Conservation (phyloP, 2,113 vertebrate species). For the Salvelinus namaycush region DNA sequence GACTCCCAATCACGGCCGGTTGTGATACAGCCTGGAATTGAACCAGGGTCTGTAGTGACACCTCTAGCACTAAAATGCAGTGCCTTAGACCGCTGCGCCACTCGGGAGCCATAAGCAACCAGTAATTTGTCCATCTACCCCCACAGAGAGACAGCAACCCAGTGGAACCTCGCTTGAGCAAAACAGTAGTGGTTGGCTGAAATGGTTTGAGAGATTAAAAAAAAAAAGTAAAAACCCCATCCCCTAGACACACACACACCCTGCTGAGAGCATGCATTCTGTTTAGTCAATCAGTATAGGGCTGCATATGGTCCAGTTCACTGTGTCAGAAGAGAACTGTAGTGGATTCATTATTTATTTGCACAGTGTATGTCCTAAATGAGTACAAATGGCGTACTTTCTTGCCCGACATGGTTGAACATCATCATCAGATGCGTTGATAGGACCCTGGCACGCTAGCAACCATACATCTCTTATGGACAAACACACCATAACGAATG, state of each 20-base stretch:
- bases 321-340: constrained; percentile 6
- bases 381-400: constrained; percentile 38
- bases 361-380: constrained; percentile 20
- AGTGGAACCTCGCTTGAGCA: neutral
- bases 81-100: too few relatives aligned
- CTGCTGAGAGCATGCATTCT: neutral
- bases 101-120: neutral
- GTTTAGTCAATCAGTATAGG: constrained; percentile 2
- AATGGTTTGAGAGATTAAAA: neutral
- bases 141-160: constrained; percentile 15
- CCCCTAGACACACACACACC: too few relatives aligned
- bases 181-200: neutral
- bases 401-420: neutral
- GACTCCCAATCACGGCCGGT: too few relatives aligned
- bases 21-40: too few relatives aligned
- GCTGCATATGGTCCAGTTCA: constrained; percentile 39
- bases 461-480: too few relatives aligned
- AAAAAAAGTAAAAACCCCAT: neutral
- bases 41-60: too few relatives aligned
- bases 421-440: neutral
- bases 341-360: constrained; percentile 24
- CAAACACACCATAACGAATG: too few relatives aligned
- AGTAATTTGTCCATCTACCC: neutral
- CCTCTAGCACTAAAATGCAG: too few relatives aligned
- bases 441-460: too few relatives aligned